A percentile compares a stretch with the other conserved stretches of the same genome.
These are phyloP conservation scores for Hippocampus zosterae DNA, from an alignment of 2,113 vertebrate genomes.

Conservation along the genomic window DNA sequence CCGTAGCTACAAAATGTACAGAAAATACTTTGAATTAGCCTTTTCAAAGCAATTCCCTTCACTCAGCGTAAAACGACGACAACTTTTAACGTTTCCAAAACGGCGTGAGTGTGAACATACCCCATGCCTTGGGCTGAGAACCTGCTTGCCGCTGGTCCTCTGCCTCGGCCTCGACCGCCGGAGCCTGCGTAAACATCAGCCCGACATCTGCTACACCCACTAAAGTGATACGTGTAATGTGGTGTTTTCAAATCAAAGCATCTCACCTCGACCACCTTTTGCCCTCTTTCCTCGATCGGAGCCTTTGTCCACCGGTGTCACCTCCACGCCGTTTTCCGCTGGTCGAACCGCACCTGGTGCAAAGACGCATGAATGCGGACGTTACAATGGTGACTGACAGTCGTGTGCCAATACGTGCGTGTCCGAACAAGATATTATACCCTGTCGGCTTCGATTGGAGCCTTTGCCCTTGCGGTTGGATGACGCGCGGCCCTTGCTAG, in stretches of 20 bases:
- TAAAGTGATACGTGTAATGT: neutral
- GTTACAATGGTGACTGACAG: neutral
- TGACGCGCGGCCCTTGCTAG: slow-evolving; percentile 75
- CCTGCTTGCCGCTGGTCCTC: slow-evolving; percentile 81
- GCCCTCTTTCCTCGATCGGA: slow-evolving; percentile 82
- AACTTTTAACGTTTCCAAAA: neutral
- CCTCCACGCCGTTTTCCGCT: slow-evolving; percentile 93
- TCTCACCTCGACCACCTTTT: slow-evolving; percentile 82
- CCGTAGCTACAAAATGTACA: neutral
- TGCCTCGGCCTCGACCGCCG: slow-evolving; percentile 84
- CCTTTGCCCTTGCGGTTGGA: slow-evolving; percentile 82
- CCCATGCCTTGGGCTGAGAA: slow-evolving; percentile 96
- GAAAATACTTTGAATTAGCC: no score
- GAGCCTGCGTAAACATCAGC: slow-evolving; percentile 69
- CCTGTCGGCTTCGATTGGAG: slow-evolving; percentile 78
- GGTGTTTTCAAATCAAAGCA: neutral
- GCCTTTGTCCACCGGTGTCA: slow-evolving; percentile 77
- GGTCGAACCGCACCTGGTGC: slow-evolving; percentile 68
- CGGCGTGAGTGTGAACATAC: slow-evolving; percentile 65
- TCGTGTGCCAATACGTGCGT: neutral
- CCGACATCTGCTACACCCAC: slow-evolving; percentile 9
- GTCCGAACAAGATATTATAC: slow-evolving; percentile 53
- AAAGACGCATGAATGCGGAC: neutral
- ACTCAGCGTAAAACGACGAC: neutral
- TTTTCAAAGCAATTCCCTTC: neutral